Conservation (phyloP, 2,888 invertebrate species). For the Ectemnius continuus region DNA sequence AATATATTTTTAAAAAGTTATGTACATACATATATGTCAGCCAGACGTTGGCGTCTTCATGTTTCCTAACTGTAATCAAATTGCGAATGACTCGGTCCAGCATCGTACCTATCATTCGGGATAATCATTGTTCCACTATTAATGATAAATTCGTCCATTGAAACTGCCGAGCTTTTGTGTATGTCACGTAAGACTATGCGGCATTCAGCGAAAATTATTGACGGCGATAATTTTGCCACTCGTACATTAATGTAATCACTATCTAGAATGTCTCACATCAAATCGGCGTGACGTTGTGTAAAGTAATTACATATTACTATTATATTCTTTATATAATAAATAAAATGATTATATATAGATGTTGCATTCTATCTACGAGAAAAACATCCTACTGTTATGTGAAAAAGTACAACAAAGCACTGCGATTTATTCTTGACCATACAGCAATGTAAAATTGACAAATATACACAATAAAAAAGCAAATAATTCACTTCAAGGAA, state of each 20-base stretch:
- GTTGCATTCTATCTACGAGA: neutral
- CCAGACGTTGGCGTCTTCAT: constrained; percentile 47
- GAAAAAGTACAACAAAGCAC: too few relatives aligned
- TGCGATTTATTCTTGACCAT: too few relatives aligned
- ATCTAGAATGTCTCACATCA: constrained; percentile 57
- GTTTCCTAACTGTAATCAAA: constrained; percentile 58
- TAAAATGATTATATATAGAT: constrained; percentile 49
- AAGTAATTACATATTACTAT: constrained; percentile 65
- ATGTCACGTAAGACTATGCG: constrained; percentile 50
- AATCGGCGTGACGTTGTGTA: constrained; percentile 68
- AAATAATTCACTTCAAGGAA: too few relatives aligned
- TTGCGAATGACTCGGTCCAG: constrained; percentile 5
- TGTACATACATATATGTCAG: constrained; percentile 65
- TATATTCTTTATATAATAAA: constrained; percentile 74
- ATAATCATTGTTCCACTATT: constrained; percentile 51
- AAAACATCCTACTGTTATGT: too few relatives aligned
- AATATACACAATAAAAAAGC: too few relatives aligned
- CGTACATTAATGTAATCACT: constrained; percentile 33
- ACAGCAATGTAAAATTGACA: too few relatives aligned
- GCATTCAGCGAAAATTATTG: constrained; percentile 20
- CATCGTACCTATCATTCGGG: constrained; percentile 14
- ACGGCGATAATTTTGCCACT: constrained; percentile 26
- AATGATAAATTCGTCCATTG: constrained; percentile 72
- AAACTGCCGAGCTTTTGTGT: constrained; percentile 75
- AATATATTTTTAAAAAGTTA: constrained; percentile 70